phyloP scores from a whole-genome alignment of 2,888 invertebrate genomes.

The Sesamia inferens region DNA sequence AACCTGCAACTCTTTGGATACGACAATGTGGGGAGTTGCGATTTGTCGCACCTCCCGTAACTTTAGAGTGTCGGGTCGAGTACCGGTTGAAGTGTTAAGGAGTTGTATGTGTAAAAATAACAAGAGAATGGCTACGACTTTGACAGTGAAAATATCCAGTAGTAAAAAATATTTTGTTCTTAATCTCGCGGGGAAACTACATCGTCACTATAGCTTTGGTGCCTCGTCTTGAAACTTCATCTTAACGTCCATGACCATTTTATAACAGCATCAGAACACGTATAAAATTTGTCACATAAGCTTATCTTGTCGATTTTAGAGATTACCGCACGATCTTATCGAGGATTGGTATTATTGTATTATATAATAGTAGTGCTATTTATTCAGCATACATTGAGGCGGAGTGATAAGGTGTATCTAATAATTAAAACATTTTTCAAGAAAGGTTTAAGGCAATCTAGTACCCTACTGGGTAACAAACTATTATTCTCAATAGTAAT shows the following conservation, averaged over 20 bases:
- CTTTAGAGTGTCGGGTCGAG: constrained; percentile 37
- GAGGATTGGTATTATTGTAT: constrained; percentile 23
- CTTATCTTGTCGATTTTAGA: background rate
- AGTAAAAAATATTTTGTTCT: background rate
- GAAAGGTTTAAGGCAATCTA: background rate
- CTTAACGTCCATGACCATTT: background rate
- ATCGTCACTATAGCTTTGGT: background rate
- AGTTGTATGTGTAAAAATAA: constrained; percentile 35
- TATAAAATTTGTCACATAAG: background rate
- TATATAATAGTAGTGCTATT: background rate
- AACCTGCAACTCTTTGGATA: constrained; percentile 70
- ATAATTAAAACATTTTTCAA: constrained; percentile 26
- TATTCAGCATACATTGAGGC: constrained; percentile 7
- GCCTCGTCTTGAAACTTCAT: background rate
- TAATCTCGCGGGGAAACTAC: background rate
- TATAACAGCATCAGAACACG: background rate
- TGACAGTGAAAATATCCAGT: background rate
- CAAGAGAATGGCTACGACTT: constrained; percentile 8
- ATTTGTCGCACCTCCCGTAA: constrained; percentile 57
- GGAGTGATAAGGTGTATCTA: background rate
- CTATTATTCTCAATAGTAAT: too few species aligned
- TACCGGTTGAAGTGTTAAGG: constrained; percentile 16
- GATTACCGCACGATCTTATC: background rate
- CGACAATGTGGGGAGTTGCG: constrained; percentile 62
- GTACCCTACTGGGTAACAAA: too few species aligned